Conservation (phyloP, 2,113 vertebrate species). For the Copsychus sechellarum region DNA sequence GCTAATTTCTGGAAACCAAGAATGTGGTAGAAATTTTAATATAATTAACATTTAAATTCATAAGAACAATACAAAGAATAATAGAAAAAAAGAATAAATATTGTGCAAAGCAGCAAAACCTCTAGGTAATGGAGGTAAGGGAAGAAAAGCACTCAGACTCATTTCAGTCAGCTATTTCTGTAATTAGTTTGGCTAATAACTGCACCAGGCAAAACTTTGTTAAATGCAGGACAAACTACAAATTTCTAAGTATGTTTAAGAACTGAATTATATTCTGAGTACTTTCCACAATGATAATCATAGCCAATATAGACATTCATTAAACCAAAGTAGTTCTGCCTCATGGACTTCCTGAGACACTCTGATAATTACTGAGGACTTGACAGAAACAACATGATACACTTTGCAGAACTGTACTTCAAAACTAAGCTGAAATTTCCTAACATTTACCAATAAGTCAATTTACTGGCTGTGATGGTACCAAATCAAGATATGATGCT, state of each 20-base stretch:
- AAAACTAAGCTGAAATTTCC: not conserved
- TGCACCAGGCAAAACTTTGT: not conserved
- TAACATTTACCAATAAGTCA: not conserved
- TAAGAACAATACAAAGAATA: not conserved
- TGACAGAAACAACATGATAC: not conserved
- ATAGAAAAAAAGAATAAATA: not conserved
- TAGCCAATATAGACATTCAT: not conserved
- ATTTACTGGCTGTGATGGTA: not conserved
- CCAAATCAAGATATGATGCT: not conserved
- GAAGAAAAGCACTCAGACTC: not conserved
- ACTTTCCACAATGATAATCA: not conserved
- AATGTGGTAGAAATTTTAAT: not conserved
- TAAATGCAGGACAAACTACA: not conserved
- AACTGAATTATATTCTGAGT: not conserved
- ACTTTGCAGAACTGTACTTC: not conserved
- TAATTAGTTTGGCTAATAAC: not conserved
- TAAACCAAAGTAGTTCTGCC: not conserved
- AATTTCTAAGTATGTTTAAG: not conserved
- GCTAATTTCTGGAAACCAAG: not conserved
- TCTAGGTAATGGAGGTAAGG: not conserved
- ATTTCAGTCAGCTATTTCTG: not conserved
- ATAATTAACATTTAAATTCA: not conserved
- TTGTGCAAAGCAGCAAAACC: not conserved
- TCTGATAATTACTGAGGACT: not conserved
- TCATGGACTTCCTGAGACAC: not conserved